Evolutionary conservation across 2,113 vertebrate genomes (phyloP), one percentile per base, ranked within the genome.

Genomic region (Syngnathus scovelli): DNA sequence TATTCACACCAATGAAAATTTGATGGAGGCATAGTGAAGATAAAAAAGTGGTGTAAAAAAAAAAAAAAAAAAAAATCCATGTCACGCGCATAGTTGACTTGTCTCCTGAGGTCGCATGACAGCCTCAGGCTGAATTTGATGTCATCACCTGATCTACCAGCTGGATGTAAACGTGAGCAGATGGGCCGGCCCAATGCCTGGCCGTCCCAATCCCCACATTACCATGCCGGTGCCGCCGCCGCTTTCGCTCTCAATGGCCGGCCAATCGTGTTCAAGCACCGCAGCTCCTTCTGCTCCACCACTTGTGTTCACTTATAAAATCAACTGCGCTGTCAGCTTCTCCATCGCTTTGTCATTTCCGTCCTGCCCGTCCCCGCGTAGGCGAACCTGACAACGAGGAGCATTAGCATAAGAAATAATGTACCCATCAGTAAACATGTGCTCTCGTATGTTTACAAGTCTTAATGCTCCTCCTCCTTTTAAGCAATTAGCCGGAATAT

Each of bases 161-260:
- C 83, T 90, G 85, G 86, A 80, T 81, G 81, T 82, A 83, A 90
- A 87, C 87, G 87, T 61, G 85, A 89, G 85, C 91, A 91, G 91
- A 92, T 91, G 91, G 91, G 77, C 77, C 75, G 78, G 83, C 81
- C 82, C 76, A 76, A 72, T 54, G 77, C 72, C 81, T 80, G 63
- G 61, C 72, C 48, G 75, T 78, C 81, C 87, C 87, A 77, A 82
- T 88, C 88, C 89, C 84, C 86, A 65, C 85, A 89, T 91, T 90
- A 91, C 86, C 84, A 86, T 88, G 86, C 85, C 78, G 81, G 85
- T 88, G 86, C 85, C 78, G 81, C 70, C 70, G 70, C 70, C 59
- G 67, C 72, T 64, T 64, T 74, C 67, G 72, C 65, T 60, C 66
- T 75, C 74, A 56, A 51, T 66, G 76, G 78, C 83, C 69, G 60